Evolutionary conservation across 2,797 vertebrate species (phyloP), one percentile per base, ranked within the genome.

Genomic region (Meriones psammophilus): DNA sequence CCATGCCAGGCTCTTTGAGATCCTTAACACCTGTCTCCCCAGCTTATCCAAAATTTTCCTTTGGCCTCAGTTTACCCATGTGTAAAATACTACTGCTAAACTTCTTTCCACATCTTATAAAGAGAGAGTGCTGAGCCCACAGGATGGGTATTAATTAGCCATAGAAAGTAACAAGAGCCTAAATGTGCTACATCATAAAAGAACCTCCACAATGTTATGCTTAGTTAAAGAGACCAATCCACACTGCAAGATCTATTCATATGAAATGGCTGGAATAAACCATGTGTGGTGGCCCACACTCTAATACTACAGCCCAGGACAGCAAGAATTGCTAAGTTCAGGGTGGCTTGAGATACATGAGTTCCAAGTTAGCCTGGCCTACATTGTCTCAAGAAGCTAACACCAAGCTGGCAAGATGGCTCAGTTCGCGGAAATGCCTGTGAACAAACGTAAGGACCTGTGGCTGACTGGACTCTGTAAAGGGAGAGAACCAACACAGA

Each of bases 11-110:
- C 4, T 50, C n/a, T 10, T 46, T 76, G 36, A 33, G 60, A 7
- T 15, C 81, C 60, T 42, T 68, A 39, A 66, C 12, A 66, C 30
- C 17, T 20, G n/a, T 30, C 28, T 5, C 3, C 24, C 4, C 22
- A 13, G 13, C 22, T 66, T 74, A 95, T 89, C 74, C 14, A 33
- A 24, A 58, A 50, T 17, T 77, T 22, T 24, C 20, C 46, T 68
- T 88, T 83, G 97, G 74, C 17, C 93, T 88, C 64, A 73, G 68
- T 66, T 95, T 95, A 3, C 91, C 60, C 77, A 54, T 62, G 36
- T 50, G 66, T 50, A 85, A 84, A 74, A 39, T 80, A 7, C 33
- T 24, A 42, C 79, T 71, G 80, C 94, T 95, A 24, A 42, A 71
- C 28, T 15, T 60, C 68, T 20, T 86, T 89, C 1, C 8, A 33